A percentile compares a stretch with the other conserved stretches of the same genome.
Conservation (phyloP, 2,797 vertebrate species). For the Hypotaenidia okinawae region DNA sequence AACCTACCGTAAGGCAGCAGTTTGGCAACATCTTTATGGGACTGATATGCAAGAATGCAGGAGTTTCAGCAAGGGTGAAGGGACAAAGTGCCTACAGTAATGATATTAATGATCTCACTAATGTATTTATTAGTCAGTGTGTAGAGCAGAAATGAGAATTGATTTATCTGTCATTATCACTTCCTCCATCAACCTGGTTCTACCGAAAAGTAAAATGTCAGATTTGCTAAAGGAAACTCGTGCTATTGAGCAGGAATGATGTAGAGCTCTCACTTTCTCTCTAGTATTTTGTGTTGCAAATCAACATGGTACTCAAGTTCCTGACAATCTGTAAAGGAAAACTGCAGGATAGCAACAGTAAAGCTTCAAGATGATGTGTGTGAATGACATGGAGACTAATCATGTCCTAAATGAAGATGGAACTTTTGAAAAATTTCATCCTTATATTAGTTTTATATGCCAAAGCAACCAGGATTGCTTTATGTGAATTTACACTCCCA, state of each 20-base stretch:
- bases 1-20: not conserved
- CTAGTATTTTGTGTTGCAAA: not conserved
- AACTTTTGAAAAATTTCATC: not conserved
- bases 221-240: not conserved
- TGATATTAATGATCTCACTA: not conserved
- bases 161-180: not conserved
- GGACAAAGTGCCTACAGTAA: not conserved
- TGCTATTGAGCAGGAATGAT: not conserved
- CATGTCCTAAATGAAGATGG: not conserved
- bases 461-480: not conserved
- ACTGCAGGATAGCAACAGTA: not conserved
- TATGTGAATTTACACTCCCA: not conserved
- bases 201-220: not conserved
- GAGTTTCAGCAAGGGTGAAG: not conserved
- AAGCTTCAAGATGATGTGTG: not conserved
- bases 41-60: not conserved
- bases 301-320: not conserved
- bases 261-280: not conserved
- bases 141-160: constrained; percentile 2
- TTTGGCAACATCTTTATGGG: not conserved
- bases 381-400: not conserved
- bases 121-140: not conserved
- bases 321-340: not conserved
- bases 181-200: not conserved
- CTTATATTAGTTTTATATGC: not conserved